These are phyloP conservation scores for Chondrilla cf. caribensis DNA, from an alignment of 37 sponge, comb jelly and placozoan species.

Conservation along the genomic window DNA sequence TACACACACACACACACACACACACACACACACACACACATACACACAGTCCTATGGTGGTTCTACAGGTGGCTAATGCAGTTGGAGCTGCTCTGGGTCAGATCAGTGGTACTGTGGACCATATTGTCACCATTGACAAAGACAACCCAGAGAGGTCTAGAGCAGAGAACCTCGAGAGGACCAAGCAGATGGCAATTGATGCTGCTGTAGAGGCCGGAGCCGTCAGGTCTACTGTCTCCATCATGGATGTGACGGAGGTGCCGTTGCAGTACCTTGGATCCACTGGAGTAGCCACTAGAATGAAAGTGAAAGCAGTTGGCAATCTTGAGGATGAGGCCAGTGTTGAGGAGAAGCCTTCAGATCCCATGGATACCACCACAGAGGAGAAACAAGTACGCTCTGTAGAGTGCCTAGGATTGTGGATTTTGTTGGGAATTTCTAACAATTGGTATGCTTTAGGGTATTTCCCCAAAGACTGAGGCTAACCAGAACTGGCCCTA, in stretches of 20 bases:
- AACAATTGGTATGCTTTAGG: neutral
- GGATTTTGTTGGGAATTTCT: too few relatives aligned
- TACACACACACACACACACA: neutral
- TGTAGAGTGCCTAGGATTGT: too few relatives aligned
- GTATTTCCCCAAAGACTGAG: too few relatives aligned
- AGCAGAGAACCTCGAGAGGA: neutral
- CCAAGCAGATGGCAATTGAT: conserved; percentile 25
- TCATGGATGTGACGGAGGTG: conserved; percentile 52
- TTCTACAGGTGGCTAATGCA: conserved; percentile 84
- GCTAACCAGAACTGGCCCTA: conserved; percentile 56
- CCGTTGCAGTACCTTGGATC: conserved; percentile 36
- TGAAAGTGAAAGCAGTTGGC: conserved; percentile 77
- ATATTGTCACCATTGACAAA: conserved; percentile 39
- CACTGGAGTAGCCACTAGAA: conserved; percentile 24
- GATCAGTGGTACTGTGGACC: conserved; percentile 58
- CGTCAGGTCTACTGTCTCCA: conserved; percentile 25
- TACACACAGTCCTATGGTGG: neutral
- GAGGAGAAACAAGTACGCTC: too few relatives aligned
- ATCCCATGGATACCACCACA: too few relatives aligned
- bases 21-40: neutral
- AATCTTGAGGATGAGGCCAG: conserved; percentile 10
- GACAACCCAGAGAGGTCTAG: neutral
- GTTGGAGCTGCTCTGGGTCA: conserved; percentile 84
- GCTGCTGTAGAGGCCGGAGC: conserved; percentile 29
- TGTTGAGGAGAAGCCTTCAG: too few relatives aligned